A percentile compares a stretch with the other conserved stretches of the same genome.
Conservation (phyloP, 2,797 vertebrate genomes). For the Gymnothorax javanicus region DNA sequence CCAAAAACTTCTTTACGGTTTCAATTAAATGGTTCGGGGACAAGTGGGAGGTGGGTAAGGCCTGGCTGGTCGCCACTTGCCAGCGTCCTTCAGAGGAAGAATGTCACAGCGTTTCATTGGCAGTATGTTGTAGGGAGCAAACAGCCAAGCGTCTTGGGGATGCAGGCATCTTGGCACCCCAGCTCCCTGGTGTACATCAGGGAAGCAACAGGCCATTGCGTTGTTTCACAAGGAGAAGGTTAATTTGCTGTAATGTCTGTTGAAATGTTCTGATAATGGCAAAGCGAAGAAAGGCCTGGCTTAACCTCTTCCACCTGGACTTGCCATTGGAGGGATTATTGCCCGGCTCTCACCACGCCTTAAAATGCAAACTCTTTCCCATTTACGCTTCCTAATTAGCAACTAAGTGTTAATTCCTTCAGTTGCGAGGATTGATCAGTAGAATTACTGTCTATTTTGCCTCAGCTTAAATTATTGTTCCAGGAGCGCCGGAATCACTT, state of each 20-base stretch:
- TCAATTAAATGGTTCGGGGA: slow-evolving; percentile 68
- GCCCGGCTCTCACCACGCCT: no score
- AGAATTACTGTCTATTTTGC: no score
- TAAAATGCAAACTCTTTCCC: no score
- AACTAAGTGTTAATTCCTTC: no score
- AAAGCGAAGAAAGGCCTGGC: not conserved
- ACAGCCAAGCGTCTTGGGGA: slow-evolving; percentile 17
- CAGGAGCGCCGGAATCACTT: no score
- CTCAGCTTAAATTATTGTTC: no score
- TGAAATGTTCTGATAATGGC: not conserved
- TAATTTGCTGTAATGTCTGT: not conserved
- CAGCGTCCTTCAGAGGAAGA: slow-evolving; percentile 67
- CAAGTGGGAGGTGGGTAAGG: slow-evolving; percentile 31
- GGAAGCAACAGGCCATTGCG: not conserved
- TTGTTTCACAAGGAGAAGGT: not conserved
- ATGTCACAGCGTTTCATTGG: slow-evolving; percentile 62
- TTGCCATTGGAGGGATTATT: no score
- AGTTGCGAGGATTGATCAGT: no score
- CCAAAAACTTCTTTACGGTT: slow-evolving; percentile 57
- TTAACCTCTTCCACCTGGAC: no score
- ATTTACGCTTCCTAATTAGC: no score
- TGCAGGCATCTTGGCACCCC: not conserved
- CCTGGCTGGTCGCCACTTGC: slow-evolving; percentile 67
- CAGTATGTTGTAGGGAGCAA: slow-evolving; percentile 56
- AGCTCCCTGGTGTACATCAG: not conserved